A percentile compares a stretch with the other conserved stretches of the same genome.
Evolutionary conservation across 2,888 invertebrate species (phyloP).

Genomic region (Prenolepis imparis): DNA sequence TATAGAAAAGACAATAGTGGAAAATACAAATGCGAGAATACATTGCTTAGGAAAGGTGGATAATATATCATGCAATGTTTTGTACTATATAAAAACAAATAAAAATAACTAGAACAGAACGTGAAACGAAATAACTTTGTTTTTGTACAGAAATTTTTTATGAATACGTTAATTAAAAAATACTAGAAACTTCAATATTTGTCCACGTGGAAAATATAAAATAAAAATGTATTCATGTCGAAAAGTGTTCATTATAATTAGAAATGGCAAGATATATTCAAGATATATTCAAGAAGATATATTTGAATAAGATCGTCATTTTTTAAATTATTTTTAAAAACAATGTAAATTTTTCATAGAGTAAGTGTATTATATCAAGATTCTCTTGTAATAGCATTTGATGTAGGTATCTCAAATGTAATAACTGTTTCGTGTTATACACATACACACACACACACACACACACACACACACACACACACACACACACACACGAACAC

Average conservation of each 20-base stretch:
- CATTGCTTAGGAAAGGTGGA: neutral
- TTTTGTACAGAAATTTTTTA: neutral
- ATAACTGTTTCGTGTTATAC: neutral
- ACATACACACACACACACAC: neutral
- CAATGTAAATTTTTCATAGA: neutral
- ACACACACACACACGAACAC: no score
- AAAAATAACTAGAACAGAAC: neutral
- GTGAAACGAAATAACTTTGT: neutral
- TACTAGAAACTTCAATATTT: neutral
- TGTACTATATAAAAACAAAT: neutral
- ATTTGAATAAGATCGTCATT: neutral
- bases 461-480: no score
- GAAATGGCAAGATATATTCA: neutral
- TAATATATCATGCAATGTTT: neutral
- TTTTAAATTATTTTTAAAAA: neutral
- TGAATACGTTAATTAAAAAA: slow-evolving; percentile 17
- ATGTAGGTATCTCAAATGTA: neutral
- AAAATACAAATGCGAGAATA: neutral
- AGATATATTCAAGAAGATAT: no score
- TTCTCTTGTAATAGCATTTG: neutral
- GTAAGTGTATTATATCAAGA: neutral
- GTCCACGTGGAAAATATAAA: neutral
- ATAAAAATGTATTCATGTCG: neutral
- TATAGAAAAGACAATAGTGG: no score
- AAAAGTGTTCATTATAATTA: neutral